Evolutionary conservation across 2,113 vertebrate species (phyloP), one percentile per base, ranked within the genome.

Genomic region (Eulacestoma nigropectus): DNA sequence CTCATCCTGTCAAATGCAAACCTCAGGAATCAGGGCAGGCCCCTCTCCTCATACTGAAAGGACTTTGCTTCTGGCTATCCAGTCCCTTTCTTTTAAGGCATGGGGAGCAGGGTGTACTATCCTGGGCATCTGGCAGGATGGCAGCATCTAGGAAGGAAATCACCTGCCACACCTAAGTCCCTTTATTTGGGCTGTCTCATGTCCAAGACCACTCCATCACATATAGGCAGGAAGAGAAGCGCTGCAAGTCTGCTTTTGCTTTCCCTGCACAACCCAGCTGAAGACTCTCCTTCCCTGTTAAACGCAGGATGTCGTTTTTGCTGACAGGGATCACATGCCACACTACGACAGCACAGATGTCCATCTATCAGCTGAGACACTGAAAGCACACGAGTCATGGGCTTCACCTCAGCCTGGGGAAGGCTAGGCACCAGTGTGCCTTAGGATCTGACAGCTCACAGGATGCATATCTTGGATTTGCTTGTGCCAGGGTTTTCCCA

Each of bases 311-410:
- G 23, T 11, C 14, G 20, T 25, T 67, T 67, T 32, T 27, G 3
- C 0, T 32, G 32, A 67, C 5, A n/a, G 55, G 20, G 15, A 32
- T 63, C 47, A 25, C 33, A 5, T 14, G 33, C 19, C 32, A 33
- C 25, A 12, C 16, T 21, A 17, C 42, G 16, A 10, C 6, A 26
- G 35, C 53, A 30, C 5, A 47, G 76, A 65, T 1, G 46, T 52
- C 22, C 17, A 9, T 41, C 53, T 33, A 3, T n/a, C 39, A 21
- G 47, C 25, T n/a, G 70, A 63, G 79, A 32, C 9, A 10, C 33
- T n/a, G 57, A n/a, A 15, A 7, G 27, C 3, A 30, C 20, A 27
- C 0, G 0, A 49, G 13, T 8, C n/a, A 12, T 1, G 26, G 52
- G 57, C 72, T 77, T 35, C 18, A 22, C 47, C 37, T 30, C n/a